Conservation (phyloP, 2,113 vertebrate genomes). For the Heliornis fulica region DNA sequence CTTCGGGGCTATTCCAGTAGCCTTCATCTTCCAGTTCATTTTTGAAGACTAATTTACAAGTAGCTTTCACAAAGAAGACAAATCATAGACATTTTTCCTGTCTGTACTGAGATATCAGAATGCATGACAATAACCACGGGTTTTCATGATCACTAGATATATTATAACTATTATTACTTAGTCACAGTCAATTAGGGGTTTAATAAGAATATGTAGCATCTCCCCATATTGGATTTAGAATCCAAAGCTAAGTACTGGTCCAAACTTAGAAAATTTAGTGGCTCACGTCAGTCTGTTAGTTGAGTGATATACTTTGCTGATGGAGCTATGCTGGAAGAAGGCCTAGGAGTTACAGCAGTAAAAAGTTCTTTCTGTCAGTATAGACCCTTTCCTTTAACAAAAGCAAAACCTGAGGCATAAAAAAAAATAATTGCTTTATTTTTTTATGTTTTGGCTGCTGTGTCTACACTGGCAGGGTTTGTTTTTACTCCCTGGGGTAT, state of each 20-base stretch:
- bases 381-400: background rate
- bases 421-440: background rate
- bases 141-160: background rate
- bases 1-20: background rate
- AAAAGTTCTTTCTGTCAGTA: background rate
- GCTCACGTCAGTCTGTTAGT: background rate
- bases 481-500: background rate
- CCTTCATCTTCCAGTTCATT: background rate
- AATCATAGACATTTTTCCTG: background rate
- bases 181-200: background rate
- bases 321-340: background rate
- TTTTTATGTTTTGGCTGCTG: background rate
- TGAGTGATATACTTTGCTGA: background rate
- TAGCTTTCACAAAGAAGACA: background rate
- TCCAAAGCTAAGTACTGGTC: background rate
- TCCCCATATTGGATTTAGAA: background rate
- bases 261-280: slow-evolving; percentile 36
- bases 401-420: background rate
- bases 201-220: background rate
- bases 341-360: background rate
- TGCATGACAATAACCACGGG: background rate
- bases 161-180: slow-evolving; percentile 19
- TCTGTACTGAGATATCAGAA: background rate
- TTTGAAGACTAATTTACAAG: background rate
- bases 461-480: background rate